A percentile compares a stretch with the other conserved stretches of the same genome.
These are phyloP conservation scores for Plodia interpunctella DNA, from an alignment of 1,140 invertebrate genomes.

Conservation along the genomic window DNA sequence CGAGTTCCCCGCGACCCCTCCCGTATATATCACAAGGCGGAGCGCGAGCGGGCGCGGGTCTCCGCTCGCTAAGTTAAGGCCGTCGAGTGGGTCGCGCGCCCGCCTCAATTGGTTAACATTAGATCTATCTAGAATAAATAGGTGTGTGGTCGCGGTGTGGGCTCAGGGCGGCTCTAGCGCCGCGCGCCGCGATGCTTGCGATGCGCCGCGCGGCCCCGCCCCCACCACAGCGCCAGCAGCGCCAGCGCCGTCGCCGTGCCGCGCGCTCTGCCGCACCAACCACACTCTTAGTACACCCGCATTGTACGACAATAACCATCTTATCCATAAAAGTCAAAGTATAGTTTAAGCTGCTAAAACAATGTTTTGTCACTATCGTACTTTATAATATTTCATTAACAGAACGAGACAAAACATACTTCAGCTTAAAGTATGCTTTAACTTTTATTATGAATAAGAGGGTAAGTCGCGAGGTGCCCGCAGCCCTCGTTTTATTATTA, in stretches of 20 bases:
- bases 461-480: neutral
- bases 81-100: conserved; percentile 39
- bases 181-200: conserved; percentile 75
- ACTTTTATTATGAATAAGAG: too few species aligned
- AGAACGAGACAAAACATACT: too few species aligned
- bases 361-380: too few species aligned
- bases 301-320: neutral
- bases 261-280: conserved; percentile 33
- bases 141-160: conserved; percentile 31
- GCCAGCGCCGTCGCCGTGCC: conserved; percentile 54
- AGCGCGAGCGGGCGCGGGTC: conserved; percentile 31
- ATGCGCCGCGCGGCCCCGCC: conserved; percentile 57
- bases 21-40: conserved; percentile 32
- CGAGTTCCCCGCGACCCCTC: conserved; percentile 22
- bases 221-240: conserved; percentile 51
- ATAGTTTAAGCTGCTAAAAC: too few species aligned
- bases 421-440: too few species aligned
- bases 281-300: conserved; percentile 3
- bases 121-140: conserved; percentile 74
- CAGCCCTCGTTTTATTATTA: too few species aligned
- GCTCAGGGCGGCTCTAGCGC: conserved; percentile 74
- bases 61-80: conserved; percentile 52
- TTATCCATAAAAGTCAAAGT: too few species aligned
- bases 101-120: conserved; percentile 70
- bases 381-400: too few species aligned